These are phyloP conservation scores for Piaya cayana DNA, from an alignment of 2,113 vertebrate genomes.

Conservation along the genomic window DNA sequence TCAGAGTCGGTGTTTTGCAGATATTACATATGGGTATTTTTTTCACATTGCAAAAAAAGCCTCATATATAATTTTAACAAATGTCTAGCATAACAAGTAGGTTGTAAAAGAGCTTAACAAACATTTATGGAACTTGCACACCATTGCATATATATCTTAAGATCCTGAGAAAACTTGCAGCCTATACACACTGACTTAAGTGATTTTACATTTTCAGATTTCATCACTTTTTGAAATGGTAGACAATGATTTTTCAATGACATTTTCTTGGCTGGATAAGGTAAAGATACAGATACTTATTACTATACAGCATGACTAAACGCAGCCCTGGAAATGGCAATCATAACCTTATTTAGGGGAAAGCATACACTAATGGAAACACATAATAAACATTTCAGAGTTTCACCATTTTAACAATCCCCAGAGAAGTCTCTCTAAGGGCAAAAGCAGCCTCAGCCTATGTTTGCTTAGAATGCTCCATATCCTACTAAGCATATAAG, in stretches of 20 bases:
- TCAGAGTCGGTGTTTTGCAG: neutral
- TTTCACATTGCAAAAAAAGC: neutral
- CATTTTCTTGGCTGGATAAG: neutral
- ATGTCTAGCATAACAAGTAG: neutral
- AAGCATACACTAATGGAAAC: slow-evolving; percentile 9
- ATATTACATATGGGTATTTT: neutral
- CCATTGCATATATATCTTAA: neutral
- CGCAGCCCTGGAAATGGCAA: neutral
- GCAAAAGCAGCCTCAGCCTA: neutral
- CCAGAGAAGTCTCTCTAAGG: neutral
- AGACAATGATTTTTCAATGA: neutral
- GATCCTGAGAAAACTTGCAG: neutral
- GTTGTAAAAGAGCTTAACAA: neutral
- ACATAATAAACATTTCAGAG: slow-evolving; percentile 1
- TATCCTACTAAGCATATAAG: neutral
- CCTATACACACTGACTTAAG: neutral
- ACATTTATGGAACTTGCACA: neutral
- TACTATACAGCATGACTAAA: neutral
- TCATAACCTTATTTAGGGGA: neutral
- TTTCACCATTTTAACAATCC: neutral
- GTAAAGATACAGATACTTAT: neutral
- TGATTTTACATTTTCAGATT: neutral
- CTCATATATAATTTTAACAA: neutral
- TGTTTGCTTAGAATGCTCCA: neutral
- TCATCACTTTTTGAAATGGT: neutral